These are phyloP conservation scores for Ophthalmolycus amberensis DNA, from an alignment of 2,113 vertebrate genomes.

Conservation along the genomic window DNA sequence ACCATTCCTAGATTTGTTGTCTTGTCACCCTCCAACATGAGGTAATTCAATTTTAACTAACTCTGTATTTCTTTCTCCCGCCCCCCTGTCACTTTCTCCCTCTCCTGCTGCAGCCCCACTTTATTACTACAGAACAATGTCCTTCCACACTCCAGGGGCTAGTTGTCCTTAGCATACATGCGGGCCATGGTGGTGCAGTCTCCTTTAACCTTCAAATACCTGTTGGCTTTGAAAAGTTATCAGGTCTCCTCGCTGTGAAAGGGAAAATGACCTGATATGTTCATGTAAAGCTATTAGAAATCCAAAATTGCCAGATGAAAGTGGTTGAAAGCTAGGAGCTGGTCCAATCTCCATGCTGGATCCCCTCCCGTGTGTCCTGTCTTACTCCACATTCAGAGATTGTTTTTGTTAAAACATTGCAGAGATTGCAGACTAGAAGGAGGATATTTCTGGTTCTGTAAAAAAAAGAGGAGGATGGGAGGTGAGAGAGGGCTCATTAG, in stretches of 20 bases:
- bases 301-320: neutral
- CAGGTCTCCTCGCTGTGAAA: neutral
- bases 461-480: neutral
- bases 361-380: slow-evolving; percentile 13
- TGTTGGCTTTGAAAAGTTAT: slow-evolving; percentile 31
- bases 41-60: slow-evolving; percentile 17
- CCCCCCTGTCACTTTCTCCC: slow-evolving; percentile 20
- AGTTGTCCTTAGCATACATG: slow-evolving; percentile 44
- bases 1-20: slow-evolving; percentile 26
- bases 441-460: slow-evolving; percentile 10
- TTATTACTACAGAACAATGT: slow-evolving; percentile 53
- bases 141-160: slow-evolving; percentile 42
- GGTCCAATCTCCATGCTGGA: neutral
- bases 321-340: neutral
- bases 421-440: neutral
- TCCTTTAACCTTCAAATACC: slow-evolving; percentile 54
- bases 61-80: neutral
- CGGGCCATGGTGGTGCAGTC: neutral
- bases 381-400: slow-evolving; percentile 18
- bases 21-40: slow-evolving; percentile 8
- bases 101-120: slow-evolving; percentile 22
- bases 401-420: slow-evolving; percentile 13
- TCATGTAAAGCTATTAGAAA: neutral
- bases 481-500: slow-evolving; percentile 32
- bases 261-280: slow-evolving; percentile 27